These are phyloP conservation scores for Octodonta nipae DNA, from an alignment of 2,888 invertebrate genomes.

Conservation along the genomic window DNA sequence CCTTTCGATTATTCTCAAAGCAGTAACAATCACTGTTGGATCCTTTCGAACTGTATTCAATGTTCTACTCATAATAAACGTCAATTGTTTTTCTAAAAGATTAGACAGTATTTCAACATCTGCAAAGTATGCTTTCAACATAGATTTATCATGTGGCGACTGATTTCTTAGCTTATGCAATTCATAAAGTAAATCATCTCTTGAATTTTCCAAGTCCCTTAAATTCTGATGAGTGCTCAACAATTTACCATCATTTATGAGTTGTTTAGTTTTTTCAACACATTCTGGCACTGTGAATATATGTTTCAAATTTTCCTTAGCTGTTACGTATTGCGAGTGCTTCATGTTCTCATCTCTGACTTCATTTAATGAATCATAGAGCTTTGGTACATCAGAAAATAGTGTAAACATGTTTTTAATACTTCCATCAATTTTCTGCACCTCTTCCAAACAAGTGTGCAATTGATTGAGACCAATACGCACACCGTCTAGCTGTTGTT, in stretches of 20 bases:
- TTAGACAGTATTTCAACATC: constrained; percentile 86
- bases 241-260: constrained; percentile 89
- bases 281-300: constrained; percentile 96
- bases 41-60: constrained; percentile 89
- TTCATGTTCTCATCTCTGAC: constrained; percentile 86
- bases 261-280: constrained; percentile 83
- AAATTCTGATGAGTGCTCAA: constrained; percentile 90
- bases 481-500: constrained; percentile 94
- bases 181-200: constrained; percentile 90
- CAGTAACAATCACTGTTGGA: constrained; percentile 90
- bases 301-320: constrained; percentile 94
- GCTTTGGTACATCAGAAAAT: constrained; percentile 61
- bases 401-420: constrained; percentile 64
- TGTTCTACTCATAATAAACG: constrained; percentile 76
- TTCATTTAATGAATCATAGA: constrained; percentile 68
- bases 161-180: constrained; percentile 87
- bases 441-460: constrained; percentile 72
- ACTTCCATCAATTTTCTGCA: constrained; percentile 55
- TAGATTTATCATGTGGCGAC: constrained; percentile 76
- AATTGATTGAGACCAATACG: constrained; percentile 84
- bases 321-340: constrained; percentile 94
- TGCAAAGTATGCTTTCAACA: constrained; percentile 89
- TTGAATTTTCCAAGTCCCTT: constrained; percentile 88
- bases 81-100: constrained; percentile 79
- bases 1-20: constrained; percentile 86